Conservation (phyloP, 2,797 vertebrate species). For the Enteromius treurensis region DNA sequence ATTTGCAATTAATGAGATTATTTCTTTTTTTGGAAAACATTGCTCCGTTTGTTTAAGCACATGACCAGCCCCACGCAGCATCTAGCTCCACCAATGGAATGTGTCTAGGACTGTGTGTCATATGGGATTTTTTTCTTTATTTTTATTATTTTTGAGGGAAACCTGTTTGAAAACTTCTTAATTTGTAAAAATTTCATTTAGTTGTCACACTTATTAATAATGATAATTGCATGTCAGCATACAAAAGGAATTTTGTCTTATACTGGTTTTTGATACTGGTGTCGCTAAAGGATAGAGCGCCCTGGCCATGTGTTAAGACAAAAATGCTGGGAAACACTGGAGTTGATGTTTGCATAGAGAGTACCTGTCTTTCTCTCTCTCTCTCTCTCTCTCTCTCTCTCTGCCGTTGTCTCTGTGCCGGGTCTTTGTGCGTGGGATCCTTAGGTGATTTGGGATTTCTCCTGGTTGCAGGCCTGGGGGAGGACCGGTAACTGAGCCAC, state of each 20-base stretch:
- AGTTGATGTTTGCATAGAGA: slow-evolving; percentile 27
- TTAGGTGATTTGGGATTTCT: slow-evolving; percentile 82
- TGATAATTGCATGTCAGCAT: background rate
- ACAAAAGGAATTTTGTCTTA: background rate
- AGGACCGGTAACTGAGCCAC: slow-evolving; percentile 83
- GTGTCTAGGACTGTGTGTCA: background rate
- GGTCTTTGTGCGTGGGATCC: slow-evolving; percentile 67
- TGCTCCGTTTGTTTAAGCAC: background rate
- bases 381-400: slow-evolving; percentile 21
- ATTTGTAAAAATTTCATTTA: background rate
- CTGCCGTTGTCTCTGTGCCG: slow-evolving; percentile 28
- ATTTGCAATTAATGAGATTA: background rate
- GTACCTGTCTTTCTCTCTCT: slow-evolving; percentile 25
- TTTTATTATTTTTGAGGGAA: slow-evolving; percentile 54
- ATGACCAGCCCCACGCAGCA: background rate
- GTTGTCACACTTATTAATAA: background rate
- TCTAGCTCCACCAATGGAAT: background rate
- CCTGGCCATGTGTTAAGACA: background rate
- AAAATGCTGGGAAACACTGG: no score
- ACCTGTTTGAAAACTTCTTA: background rate
- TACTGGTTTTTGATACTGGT: background rate
- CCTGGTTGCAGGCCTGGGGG: slow-evolving; percentile 77
- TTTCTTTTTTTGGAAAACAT: background rate
- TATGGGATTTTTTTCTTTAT: slow-evolving; percentile 50
- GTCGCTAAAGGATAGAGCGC: background rate